Evolutionary conservation across 1,140 invertebrate genomes (phyloP).

Genomic region (Drosophila jambulina): DNA sequence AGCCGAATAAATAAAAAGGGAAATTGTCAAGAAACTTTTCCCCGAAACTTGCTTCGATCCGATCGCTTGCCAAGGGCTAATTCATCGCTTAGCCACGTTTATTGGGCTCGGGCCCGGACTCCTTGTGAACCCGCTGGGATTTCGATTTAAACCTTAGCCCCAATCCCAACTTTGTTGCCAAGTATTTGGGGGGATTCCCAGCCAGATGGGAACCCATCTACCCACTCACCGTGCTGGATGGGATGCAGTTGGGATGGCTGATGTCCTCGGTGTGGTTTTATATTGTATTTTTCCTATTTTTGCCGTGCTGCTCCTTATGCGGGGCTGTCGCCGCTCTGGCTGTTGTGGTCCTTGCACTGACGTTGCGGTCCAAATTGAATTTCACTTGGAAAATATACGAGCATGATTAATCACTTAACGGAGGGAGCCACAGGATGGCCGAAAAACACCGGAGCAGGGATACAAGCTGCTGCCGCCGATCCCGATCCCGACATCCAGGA

Average conservation of each 20-base stretch:
- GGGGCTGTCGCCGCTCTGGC: conserved; percentile 21
- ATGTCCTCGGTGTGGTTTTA: conserved; percentile 46
- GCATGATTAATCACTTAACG: conserved; percentile 76
- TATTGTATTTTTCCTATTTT: conserved; percentile 59
- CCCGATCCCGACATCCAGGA: conserved; percentile 4
- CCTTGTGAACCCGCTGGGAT: conserved; percentile 4
- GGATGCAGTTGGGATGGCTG: conserved; percentile 16
- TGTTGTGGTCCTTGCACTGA: conserved; percentile 51
- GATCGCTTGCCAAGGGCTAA: conserved; percentile 36
- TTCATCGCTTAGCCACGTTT: conserved; percentile 29
- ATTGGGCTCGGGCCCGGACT: conserved; percentile 6
- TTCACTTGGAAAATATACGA: conserved; percentile 75
- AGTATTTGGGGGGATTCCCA: conserved; percentile 14
- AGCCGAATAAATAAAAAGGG: conserved; percentile 39
- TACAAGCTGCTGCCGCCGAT: conserved; percentile 14
- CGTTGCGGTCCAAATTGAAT: conserved; percentile 73
- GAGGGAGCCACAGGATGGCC: conserved; percentile 21
- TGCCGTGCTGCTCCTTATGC: conserved; percentile 18
- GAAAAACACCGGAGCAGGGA: conserved; percentile 24
- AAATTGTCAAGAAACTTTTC: conserved; percentile 33
- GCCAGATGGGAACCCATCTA: conserved; percentile 10
- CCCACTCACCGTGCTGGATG: conserved; percentile 32
- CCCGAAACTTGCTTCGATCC: conserved; percentile 17
- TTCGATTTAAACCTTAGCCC: conserved; percentile 5
- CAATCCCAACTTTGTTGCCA: conserved; percentile 14